These are phyloP conservation scores for Beris chalybata DNA, from an alignment of 2,888 invertebrate genomes.

Conservation along the genomic window DNA sequence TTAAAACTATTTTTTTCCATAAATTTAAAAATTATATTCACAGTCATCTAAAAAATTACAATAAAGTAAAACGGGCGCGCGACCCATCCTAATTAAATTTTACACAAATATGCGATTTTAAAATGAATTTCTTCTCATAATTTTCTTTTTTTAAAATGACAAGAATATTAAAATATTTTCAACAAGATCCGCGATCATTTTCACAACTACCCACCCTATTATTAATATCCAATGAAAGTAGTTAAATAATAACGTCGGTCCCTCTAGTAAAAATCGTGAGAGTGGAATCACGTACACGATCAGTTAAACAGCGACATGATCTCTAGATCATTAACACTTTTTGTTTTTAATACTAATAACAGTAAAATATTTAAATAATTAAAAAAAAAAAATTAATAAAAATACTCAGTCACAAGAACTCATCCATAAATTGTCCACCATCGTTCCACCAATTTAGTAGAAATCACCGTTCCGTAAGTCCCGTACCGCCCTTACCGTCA, in stretches of 20 bases:
- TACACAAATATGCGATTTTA: no score
- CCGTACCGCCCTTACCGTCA: constrained; percentile 24
- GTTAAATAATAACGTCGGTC: no score
- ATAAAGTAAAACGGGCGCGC: neutral
- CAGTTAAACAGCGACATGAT: no score
- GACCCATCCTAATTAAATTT: no score
- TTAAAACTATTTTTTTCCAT: constrained; percentile 13
- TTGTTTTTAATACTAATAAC: neutral
- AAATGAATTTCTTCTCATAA: no score
- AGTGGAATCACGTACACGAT: no score
- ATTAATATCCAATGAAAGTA: no score
- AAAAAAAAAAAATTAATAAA: constrained; percentile 19
- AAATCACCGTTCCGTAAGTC: constrained; percentile 54
- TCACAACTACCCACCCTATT: no score
- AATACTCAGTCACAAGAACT: constrained; percentile 40
- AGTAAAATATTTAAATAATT: constrained; percentile 24
- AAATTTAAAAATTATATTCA: constrained; percentile 27
- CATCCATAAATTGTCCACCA: constrained; percentile 37
- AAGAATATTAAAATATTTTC: no score
- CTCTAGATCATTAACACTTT: neutral
- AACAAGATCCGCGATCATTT: no score
- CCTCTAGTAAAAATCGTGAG: no score
- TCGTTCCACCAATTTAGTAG: constrained; percentile 44
- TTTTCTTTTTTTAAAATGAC: no score
- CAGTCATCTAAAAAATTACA: constrained; percentile 24